A percentile compares a stretch with the other conserved stretches of the same genome.
phyloP scores from a whole-genome alignment of 2,797 vertebrate genomes.

The Tympanoctomys barrerae region DNA sequence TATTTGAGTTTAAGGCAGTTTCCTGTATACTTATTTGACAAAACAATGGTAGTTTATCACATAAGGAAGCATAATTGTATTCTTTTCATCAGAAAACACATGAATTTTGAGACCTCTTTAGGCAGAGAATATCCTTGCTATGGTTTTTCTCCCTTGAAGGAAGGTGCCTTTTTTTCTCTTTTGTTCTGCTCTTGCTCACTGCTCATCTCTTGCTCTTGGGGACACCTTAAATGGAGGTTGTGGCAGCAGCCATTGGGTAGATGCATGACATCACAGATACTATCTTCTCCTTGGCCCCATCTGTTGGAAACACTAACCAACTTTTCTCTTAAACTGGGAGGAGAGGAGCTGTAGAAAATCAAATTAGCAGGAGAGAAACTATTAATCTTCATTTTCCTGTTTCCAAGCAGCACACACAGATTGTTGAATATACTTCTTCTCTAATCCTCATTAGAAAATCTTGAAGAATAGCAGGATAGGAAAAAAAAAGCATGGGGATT shows the following conservation, averaged over 20 bases:
- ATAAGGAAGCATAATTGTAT: neutral
- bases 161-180: neutral
- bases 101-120: neutral
- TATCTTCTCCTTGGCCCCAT: slow-evolving; percentile 20
- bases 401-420: slow-evolving; percentile 62
- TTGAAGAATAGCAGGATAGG: slow-evolving; percentile 50
- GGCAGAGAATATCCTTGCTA: neutral
- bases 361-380: slow-evolving; percentile 69
- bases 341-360: slow-evolving; percentile 68
- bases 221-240: neutral
- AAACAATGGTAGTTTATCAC: neutral
- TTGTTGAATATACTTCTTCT: slow-evolving; percentile 64
- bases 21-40: neutral
- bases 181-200: neutral
- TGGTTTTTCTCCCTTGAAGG: neutral
- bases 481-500: neutral
- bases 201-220: neutral
- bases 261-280: neutral
- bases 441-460: slow-evolving; percentile 72
- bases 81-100: neutral
- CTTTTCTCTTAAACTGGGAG: slow-evolving; percentile 17
- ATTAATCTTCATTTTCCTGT: slow-evolving; percentile 79
- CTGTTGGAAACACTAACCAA: slow-evolving; percentile 63
- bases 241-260: neutral
- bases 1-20: neutral